Evolutionary conservation across 2,888 invertebrate genomes (phyloP).

Genomic region (Synergus itoensis): DNA sequence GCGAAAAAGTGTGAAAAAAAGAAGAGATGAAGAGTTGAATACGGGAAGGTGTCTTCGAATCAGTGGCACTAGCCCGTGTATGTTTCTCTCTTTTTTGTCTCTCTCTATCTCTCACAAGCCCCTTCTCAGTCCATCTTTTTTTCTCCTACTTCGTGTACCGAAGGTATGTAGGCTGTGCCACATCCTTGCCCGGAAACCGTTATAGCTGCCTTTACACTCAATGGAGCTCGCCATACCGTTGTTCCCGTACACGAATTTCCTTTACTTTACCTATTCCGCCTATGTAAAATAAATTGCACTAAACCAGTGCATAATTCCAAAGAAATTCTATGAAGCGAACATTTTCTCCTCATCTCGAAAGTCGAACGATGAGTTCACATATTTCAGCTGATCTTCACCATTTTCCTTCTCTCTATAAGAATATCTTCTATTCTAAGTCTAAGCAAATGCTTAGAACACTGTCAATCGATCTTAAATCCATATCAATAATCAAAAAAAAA

Average conservation of each 20-base stretch:
- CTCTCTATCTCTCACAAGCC: slow-evolving; percentile 53
- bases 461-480: no score
- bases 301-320: slow-evolving; percentile 31
- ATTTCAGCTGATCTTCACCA: not conserved
- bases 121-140: slow-evolving; percentile 48
- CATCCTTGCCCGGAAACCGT: slow-evolving; percentile 77
- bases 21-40: slow-evolving; percentile 11
- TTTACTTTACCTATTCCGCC: slow-evolving; percentile 49
- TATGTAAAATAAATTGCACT: slow-evolving; percentile 37
- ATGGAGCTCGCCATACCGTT: slow-evolving; percentile 73
- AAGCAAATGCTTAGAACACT: no score
- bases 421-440: no score
- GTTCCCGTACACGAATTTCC: slow-evolving; percentile 74
- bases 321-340: slow-evolving; percentile 11
- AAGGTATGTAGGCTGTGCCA: slow-evolving; percentile 77
- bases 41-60: slow-evolving; percentile 34
- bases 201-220: slow-evolving; percentile 73
- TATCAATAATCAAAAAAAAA: no score
- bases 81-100: slow-evolving; percentile 49
- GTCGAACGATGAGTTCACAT: slow-evolving; percentile 25
- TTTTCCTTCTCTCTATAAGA: not conserved
- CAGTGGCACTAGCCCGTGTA: slow-evolving; percentile 26
- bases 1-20: not conserved
- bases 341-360: slow-evolving; percentile 28
- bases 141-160: slow-evolving; percentile 58